A percentile compares a stretch with the other conserved stretches of the same genome.
Evolutionary conservation across 1,140 invertebrate genomes (phyloP).

Genomic region (Armadillidium nasatum): DNA sequence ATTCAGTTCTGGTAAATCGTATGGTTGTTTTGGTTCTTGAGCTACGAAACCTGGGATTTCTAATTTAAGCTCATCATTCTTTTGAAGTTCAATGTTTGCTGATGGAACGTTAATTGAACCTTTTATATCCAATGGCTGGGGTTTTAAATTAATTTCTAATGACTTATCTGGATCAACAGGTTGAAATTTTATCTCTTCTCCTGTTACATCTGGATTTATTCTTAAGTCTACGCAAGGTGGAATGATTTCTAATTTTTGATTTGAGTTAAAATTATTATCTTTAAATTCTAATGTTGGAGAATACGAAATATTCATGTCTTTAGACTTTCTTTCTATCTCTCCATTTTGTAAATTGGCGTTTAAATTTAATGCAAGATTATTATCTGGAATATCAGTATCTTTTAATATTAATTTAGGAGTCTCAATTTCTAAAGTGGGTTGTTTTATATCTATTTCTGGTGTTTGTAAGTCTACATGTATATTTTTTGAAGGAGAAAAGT

Average conservation of each 20-base stretch:
- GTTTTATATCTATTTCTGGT: slow-evolving; percentile 22
- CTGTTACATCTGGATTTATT: not conserved
- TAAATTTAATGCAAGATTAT: slow-evolving; percentile 29
- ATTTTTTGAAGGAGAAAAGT: no score
- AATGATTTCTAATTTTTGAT: no score
- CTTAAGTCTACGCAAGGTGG: slow-evolving; percentile 22
- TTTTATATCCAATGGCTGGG: not conserved
- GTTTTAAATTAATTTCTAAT: not conserved
- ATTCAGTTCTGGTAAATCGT: not conserved
- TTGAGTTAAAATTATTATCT: no score
- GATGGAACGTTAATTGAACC: no score
- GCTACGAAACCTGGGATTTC: not conserved
- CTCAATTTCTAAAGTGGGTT: slow-evolving; percentile 19
- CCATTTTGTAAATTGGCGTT: slow-evolving; percentile 22
- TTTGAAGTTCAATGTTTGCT: no score
- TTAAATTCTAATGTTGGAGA: no score
- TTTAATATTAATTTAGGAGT: slow-evolving; percentile 8
- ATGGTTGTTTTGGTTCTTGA: not conserved
- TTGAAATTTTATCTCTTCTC: not conserved
- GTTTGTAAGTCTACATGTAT: not conserved
- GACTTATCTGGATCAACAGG: slow-evolving; percentile 8
- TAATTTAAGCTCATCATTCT: not conserved
- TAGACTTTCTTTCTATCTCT: not conserved
- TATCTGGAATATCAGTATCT: not conserved
- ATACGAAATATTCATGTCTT: not conserved